Evolutionary conservation across 2,113 vertebrate genomes (phyloP).

Genomic region (Gobio gobio): DNA sequence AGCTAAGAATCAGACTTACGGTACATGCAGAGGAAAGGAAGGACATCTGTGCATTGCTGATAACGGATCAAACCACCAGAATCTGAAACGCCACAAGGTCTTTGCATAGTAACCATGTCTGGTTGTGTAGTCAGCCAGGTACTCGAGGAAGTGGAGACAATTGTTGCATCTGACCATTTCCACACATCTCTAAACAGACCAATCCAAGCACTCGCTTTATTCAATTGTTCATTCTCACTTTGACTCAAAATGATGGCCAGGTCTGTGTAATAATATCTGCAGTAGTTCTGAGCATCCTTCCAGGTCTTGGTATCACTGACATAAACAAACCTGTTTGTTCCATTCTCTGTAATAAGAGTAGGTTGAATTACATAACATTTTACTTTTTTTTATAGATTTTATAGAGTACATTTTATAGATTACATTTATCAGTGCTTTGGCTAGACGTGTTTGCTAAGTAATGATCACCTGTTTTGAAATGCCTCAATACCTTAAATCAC

Average conservation of each 20-base stretch:
- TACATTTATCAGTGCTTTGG: neutral
- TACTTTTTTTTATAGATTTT: neutral
- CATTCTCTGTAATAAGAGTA: neutral
- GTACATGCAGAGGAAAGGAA: slow-evolving; percentile 33
- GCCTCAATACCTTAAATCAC: neutral
- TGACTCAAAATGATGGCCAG: neutral
- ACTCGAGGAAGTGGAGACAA: neutral
- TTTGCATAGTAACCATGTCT: neutral
- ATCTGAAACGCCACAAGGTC: slow-evolving; percentile 4
- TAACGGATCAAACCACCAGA: neutral
- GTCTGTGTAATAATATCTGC: slow-evolving; percentile 30
- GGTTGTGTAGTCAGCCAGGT: neutral
- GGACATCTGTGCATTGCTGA: neutral
- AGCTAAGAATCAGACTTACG: neutral
- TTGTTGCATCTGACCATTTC: slow-evolving; percentile 47
- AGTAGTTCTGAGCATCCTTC: slow-evolving; percentile 20
- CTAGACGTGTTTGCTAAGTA: neutral
- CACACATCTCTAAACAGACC: slow-evolving; percentile 39
- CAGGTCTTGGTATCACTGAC: neutral
- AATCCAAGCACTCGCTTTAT: neutral
- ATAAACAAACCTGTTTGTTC: neutral
- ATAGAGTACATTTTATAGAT: neutral
- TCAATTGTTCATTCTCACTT: neutral
- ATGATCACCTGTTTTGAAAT: neutral
- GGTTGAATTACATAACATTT: neutral